Evolutionary conservation across 1,140 invertebrate species (phyloP).

Genomic region (Diorhabda sublineata): DNA sequence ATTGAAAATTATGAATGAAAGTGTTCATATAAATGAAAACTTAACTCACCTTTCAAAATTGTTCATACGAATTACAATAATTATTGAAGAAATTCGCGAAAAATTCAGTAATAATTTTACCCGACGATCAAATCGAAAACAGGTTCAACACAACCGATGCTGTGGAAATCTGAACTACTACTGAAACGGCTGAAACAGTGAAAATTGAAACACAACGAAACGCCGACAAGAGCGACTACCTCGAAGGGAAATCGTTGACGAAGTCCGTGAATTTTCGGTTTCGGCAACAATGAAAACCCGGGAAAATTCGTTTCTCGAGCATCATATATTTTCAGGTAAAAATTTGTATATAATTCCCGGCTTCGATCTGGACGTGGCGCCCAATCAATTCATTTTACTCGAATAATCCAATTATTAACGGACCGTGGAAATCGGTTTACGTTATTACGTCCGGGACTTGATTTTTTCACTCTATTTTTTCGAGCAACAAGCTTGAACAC

Average conservation of each 20-base stretch:
- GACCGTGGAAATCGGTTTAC: background rate
- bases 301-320: background rate
- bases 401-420: background rate
- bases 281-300: slow-evolving; percentile 1
- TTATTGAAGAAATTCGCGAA: background rate
- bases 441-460: background rate
- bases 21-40: too few species aligned
- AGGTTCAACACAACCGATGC: background rate
- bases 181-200: background rate
- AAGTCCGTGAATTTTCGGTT: background rate
- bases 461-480: background rate
- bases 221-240: background rate
- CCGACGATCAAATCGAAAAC: background rate
- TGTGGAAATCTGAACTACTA: background rate
- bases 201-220: background rate
- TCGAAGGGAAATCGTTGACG: background rate
- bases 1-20: too few species aligned
- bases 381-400: background rate
- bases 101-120: background rate
- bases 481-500: too few species aligned
- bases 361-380: background rate
- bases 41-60: too few species aligned
- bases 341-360: background rate
- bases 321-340: background rate
- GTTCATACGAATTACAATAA: too few species aligned